Evolutionary conservation across 2,888 invertebrate genomes (phyloP), one percentile per base, ranked within the genome.

Genomic region (Nysson spinosus): DNA sequence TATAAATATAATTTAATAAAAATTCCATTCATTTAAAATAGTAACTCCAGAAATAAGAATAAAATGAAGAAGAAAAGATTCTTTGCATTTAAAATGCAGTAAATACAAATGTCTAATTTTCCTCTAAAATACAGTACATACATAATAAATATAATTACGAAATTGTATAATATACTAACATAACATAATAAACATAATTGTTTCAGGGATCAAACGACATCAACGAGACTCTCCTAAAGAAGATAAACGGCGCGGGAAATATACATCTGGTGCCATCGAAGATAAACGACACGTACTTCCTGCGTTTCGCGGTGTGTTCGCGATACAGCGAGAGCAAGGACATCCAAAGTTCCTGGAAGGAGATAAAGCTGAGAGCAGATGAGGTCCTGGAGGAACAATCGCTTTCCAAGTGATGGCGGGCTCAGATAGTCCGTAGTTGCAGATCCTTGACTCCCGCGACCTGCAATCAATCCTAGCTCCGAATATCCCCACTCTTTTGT

Each of bases 251-350:
- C 0, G 92, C 95, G 51, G 96, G 97, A 3, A 92, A 94, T 75
- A 96, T 99, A 69, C 97, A 98, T 85, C 89, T 98, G 82, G 97
- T 97, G 11, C 97, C 98, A 0, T 94, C 97, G 0, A 95, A 95
- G 87, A 93, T 97, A 58, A 91, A 92, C 37, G 95, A 93, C 65
- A 90, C 89, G 0, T 98, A 94, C 86, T 97, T 97, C 88, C 88
- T 98, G 42, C 91, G 98, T 60, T 90, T 98, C 87, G 96, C 96
- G 0, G 90, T 98, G 65, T 98, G 98, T 84, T 96, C 97, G 0
- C 91, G 95, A 55, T 94, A 91, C 80, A 93, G 94, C 1, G 93
- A 94, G 82, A 91, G 92, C 17, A 91, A 91, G 57, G 97, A 98
- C 81, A 94, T 98, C 77, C 90, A 93, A 30, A 90, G 91, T 75